Evolutionary conservation across 2,113 vertebrate species (phyloP).

Genomic region (Oreochromis niloticus): DNA sequence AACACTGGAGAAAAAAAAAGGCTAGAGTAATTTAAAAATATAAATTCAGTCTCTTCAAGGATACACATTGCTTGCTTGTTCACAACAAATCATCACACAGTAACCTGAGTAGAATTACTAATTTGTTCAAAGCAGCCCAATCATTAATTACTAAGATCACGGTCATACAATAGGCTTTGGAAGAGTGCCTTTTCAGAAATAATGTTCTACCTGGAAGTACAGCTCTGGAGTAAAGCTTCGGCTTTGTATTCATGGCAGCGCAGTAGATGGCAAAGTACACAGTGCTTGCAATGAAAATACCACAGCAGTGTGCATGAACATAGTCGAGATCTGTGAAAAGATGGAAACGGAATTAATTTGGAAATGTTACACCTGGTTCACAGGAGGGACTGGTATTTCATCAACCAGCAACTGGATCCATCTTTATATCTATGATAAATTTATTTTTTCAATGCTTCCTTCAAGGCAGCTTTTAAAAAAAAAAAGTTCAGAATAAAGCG

Average conservation of each 20-base stretch:
- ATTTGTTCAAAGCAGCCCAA: neutral
- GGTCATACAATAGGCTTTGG: neutral
- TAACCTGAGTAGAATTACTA: neutral
- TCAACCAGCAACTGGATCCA: neutral
- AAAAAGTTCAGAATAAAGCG: neutral
- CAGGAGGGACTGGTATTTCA: neutral
- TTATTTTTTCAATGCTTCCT: too few species aligned
- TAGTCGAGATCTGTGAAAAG: constrained; percentile 84
- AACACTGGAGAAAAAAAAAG: neutral
- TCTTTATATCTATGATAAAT: neutral
- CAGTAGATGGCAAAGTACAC: constrained; percentile 86
- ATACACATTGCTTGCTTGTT: neutral
- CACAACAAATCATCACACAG: too few species aligned
- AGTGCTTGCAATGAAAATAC: constrained; percentile 84
- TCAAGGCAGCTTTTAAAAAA: neutral
- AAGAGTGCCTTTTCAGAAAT: neutral
- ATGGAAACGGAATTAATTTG: neutral
- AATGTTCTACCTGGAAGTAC: constrained; percentile 77
- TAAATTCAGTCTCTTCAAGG: neutral
- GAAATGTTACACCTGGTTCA: neutral
- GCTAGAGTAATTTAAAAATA: neutral
- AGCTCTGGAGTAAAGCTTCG: constrained; percentile 77
- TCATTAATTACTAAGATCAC: neutral
- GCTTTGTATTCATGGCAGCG: constrained; percentile 77
- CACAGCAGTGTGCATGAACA: constrained; percentile 81